phyloP scores from a whole-genome alignment of 2,888 invertebrate species.

The Leptopilina drosophilae region DNA sequence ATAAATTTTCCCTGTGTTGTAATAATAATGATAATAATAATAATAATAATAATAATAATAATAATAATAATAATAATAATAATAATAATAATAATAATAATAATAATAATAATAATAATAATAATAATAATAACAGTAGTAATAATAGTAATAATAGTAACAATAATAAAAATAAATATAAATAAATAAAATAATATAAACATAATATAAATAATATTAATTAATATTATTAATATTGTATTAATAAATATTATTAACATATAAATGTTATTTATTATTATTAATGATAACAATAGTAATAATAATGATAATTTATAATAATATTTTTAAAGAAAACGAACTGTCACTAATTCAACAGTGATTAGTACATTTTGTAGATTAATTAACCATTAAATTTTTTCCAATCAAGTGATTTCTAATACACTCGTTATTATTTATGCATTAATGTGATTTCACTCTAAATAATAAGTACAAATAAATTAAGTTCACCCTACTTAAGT shows the following conservation, averaged over 20 bases:
- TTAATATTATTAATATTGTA: too few species aligned
- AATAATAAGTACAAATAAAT: constrained; percentile 25
- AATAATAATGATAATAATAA: too few species aligned
- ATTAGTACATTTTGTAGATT: background rate
- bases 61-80: background rate
- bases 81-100: background rate
- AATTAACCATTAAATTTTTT: background rate
- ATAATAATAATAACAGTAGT: background rate
- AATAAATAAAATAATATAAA: too few species aligned
- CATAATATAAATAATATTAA: too few species aligned
- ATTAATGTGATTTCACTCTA: background rate
- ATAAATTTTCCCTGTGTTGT: too few species aligned
- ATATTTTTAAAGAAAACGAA: too few species aligned
- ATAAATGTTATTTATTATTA: too few species aligned
- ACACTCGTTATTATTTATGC: background rate
- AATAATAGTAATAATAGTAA: background rate
- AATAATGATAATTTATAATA: background rate
- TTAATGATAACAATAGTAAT: background rate
- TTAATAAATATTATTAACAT: too few species aligned
- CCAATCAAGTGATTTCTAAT: background rate
- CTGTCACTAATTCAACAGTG: background rate
- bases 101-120: background rate
- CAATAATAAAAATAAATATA: background rate
- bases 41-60: background rate
- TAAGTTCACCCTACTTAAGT: constrained; percentile 9